phyloP scores from a whole-genome alignment of 2,888 invertebrate genomes.

The Mycogona germanica region DNA sequence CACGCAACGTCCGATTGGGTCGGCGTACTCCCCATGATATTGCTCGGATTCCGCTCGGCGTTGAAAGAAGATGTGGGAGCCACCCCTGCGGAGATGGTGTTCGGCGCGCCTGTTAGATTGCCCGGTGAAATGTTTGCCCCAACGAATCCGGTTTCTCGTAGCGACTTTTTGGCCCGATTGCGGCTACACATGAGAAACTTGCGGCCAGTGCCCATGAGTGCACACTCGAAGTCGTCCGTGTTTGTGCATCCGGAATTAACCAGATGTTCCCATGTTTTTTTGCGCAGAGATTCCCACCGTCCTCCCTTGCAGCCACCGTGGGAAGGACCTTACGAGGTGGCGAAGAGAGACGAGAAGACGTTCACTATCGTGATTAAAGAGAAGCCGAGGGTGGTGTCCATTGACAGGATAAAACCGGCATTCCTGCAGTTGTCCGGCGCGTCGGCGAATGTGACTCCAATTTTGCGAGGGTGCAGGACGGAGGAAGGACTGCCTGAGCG shows the following conservation, averaged over 20 bases:
- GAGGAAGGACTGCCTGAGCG: too few species aligned
- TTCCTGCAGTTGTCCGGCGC: too few species aligned
- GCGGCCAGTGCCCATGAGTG: not conserved
- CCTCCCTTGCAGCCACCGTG: not conserved
- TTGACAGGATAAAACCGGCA: not conserved
- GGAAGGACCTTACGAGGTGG: not conserved
- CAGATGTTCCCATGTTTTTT: not conserved
- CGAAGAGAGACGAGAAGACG: not conserved
- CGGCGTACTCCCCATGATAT: not conserved
- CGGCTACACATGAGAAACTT: not conserved
- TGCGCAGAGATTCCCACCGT: not conserved
- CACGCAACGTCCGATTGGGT: not conserved
- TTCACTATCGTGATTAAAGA: not conserved
- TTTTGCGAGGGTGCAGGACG: too few species aligned
- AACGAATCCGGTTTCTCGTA: too few species aligned
- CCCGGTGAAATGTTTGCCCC: not conserved
- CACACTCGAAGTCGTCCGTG: not conserved
- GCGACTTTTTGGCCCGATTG: not conserved
- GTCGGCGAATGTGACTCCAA: too few species aligned
- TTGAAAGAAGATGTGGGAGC: not conserved
- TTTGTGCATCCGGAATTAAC: not conserved
- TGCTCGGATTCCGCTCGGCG: not conserved
- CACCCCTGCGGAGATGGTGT: not conserved
- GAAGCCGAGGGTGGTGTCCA: not conserved
- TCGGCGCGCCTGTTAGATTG: not conserved